Conservation (phyloP, 1,140 invertebrate genomes). For the roundworm (Caenorhabditis elegans) region DNA sequence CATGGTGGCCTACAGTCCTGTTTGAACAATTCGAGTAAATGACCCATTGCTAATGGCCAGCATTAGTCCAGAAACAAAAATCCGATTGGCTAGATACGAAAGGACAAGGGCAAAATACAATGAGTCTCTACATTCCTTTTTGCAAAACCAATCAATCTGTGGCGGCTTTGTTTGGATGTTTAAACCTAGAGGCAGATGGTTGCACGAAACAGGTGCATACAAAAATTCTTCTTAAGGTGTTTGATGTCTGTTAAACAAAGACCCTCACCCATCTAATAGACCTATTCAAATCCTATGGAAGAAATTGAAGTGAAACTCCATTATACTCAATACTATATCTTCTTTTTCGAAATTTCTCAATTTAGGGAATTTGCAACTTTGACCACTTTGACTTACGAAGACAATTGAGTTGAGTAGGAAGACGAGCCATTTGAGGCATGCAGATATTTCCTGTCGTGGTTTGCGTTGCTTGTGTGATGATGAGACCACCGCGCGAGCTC, state of each 20-base stretch:
- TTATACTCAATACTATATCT: neutral
- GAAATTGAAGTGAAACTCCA: neutral
- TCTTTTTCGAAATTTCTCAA: neutral
- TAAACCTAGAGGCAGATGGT: neutral
- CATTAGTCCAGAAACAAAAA: conserved; percentile 6
- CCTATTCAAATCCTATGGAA: neutral
- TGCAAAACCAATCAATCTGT: neutral
- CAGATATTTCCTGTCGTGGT: conserved; percentile 64
- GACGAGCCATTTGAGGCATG: conserved; percentile 64
- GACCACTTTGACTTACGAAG: conserved; percentile 61
- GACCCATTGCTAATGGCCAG: conserved; percentile 14
- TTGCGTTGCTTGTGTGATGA: conserved; percentile 45
- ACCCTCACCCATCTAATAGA: neutral
- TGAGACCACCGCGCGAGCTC: conserved; percentile 35
- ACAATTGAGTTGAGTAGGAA: conserved; percentile 64
- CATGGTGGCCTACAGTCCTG: neutral
- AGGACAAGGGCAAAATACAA: neutral
- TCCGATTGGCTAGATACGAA: neutral
- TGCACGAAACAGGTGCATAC: neutral
- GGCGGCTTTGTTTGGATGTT: neutral
- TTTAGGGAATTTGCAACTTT: too few relatives aligned
- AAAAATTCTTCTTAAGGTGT: neutral
- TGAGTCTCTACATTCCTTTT: neutral
- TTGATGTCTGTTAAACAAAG: neutral
- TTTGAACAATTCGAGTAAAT: conserved; percentile 13